Evolutionary conservation across 2,113 vertebrate species (phyloP).

Genomic region (Phasianus colchicus): DNA sequence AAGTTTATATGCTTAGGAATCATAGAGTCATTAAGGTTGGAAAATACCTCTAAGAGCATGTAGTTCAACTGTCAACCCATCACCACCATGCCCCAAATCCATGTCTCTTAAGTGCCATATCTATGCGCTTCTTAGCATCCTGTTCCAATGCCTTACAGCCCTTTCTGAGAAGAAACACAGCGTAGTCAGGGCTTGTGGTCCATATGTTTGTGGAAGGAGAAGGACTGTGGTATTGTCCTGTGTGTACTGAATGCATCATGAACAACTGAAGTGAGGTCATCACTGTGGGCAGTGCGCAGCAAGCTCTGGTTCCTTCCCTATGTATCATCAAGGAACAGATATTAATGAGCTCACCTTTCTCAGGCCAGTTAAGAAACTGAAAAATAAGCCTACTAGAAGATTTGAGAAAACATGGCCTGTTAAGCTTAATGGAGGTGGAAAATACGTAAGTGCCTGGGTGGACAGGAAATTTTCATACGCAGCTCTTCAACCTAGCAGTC

Average conservation of each 20-base stretch:
- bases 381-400: neutral
- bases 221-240: neutral
- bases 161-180: neutral
- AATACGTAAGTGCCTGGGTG: neutral
- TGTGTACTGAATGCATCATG: rapidly evolving
- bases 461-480: neutral
- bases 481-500: neutral
- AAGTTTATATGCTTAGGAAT: neutral
- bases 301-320: neutral
- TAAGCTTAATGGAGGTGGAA: neutral
- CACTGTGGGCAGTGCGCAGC: rapidly evolving
- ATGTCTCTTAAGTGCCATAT: too few relatives aligned
- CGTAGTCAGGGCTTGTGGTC: neutral
- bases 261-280: neutral
- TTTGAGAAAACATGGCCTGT: neutral
- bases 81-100: too few relatives aligned
- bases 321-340: rapidly evolving
- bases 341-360: neutral
- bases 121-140: too few relatives aligned
- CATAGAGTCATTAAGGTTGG: too few relatives aligned
- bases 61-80: too few relatives aligned
- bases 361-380: neutral
- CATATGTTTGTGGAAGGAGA: neutral
- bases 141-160: too few relatives aligned
- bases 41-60: too few relatives aligned